Evolutionary conservation across 2,797 vertebrate species (phyloP).

Genomic region (Echiichthys vipera): DNA sequence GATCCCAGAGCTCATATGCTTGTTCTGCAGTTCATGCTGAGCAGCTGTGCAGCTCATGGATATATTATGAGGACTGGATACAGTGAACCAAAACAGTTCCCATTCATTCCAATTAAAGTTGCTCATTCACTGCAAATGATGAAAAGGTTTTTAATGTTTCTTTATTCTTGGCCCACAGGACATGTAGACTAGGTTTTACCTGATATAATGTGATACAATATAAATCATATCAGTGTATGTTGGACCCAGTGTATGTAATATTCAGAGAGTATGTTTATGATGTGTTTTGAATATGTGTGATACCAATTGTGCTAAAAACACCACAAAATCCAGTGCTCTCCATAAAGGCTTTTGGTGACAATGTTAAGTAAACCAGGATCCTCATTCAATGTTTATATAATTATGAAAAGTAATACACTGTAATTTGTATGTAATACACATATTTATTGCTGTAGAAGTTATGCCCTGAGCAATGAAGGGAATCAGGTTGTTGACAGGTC

Average conservation of each 20-base stretch:
- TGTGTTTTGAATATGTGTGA: not conserved
- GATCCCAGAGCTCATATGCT: constrained; percentile 20
- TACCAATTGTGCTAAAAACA: not conserved
- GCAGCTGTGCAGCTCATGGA: constrained; percentile 45
- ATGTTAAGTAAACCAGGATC: too few relatives aligned
- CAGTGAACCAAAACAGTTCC: constrained; percentile 20
- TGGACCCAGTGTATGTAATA: constrained; percentile 1
- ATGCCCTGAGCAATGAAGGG: too few relatives aligned
- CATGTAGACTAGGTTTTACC: not conserved
- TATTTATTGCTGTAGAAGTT: too few relatives aligned
- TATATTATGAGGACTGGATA: constrained; percentile 40
- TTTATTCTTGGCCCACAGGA: constrained; percentile 10
- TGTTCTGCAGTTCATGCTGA: not conserved
- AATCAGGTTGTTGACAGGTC: too few relatives aligned
- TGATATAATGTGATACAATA: not conserved
- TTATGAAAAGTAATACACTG: too few relatives aligned
- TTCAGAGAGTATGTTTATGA: constrained; percentile 2
- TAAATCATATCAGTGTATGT: constrained; percentile 15
- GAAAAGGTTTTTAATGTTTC: constrained; percentile 23
- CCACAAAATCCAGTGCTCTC: not conserved
- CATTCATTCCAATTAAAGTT: constrained; percentile 40
- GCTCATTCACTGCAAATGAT: constrained; percentile 39
- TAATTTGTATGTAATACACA: too few relatives aligned
- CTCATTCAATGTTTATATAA: too few relatives aligned
- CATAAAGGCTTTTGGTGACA: not conserved